Percentiles rank a stretch among this genome's conserved stretches.
These are phyloP conservation scores for Sebastes jordani DNA, from an alignment of 2,797 vertebrate genomes.

Conservation along the genomic window DNA sequence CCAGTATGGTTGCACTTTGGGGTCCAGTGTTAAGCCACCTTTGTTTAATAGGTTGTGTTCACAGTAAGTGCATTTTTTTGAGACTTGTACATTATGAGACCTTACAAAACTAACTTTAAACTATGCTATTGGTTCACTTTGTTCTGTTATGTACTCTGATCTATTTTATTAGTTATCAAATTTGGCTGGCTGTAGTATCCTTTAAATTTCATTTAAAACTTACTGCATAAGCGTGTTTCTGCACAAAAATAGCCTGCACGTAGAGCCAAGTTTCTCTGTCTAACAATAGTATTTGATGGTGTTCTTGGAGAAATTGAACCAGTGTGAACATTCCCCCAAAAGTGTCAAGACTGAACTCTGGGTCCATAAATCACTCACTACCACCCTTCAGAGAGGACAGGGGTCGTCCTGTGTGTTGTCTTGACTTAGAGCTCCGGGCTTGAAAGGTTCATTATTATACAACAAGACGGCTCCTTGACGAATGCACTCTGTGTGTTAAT, in stretches of 20 bases:
- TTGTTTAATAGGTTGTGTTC: neutral
- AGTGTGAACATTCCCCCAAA: neutral
- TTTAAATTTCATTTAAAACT: neutral
- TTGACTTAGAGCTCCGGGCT: slow-evolving; percentile 34
- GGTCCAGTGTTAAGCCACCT: neutral
- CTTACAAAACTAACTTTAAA: neutral
- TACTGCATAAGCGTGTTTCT: neutral
- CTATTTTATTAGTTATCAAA: neutral
- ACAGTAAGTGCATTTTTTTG: neutral
- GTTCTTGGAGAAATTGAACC: neutral
- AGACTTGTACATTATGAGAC: slow-evolving; percentile 1
- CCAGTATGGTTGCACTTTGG: neutral
- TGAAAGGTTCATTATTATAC: slow-evolving; percentile 40
- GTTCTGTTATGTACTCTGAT: neutral
- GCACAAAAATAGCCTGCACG: no score
- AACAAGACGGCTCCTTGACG: slow-evolving; percentile 33
- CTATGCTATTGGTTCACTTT: neutral
- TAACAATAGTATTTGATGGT: neutral
- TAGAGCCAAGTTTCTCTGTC: neutral
- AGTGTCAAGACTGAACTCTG: neutral
- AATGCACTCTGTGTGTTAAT: slow-evolving; percentile 49
- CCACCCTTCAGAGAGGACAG: slow-evolving; percentile 30
- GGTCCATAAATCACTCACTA: slow-evolving; percentile 7
- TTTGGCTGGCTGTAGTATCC: neutral
- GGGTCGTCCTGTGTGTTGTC: slow-evolving; percentile 10